phyloP scores from a whole-genome alignment of 2,113 vertebrate genomes.

The Lontra canadensis region DNA sequence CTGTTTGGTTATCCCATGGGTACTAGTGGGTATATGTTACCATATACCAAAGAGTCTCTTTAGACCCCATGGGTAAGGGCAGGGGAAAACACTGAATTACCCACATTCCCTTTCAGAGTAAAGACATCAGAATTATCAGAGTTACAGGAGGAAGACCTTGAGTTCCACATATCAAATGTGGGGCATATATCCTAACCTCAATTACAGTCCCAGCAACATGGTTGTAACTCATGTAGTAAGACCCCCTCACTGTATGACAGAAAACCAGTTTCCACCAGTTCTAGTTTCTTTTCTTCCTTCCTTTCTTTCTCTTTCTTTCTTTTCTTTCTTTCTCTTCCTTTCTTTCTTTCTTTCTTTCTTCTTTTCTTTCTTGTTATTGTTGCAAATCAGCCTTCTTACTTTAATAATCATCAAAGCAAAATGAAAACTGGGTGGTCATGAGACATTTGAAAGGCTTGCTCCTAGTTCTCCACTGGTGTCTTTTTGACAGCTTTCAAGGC shows the following conservation, averaged over 20 bases:
- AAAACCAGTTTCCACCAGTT: not conserved
- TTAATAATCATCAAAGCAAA: slow-evolving; percentile 65
- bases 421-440: slow-evolving; percentile 61
- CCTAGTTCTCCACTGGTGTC: not conserved
- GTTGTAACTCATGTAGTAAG: not conserved
- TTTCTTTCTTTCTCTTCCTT: not conserved
- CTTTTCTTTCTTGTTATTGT: not conserved
- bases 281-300: not conserved
- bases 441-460: not conserved
- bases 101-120: not conserved
- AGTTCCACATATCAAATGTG: not conserved
- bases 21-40: not conserved
- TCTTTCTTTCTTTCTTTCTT: not conserved
- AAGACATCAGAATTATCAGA: not conserved
- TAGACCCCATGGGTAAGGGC: not conserved
- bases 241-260: too few relatives aligned
- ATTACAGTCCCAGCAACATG: not conserved
- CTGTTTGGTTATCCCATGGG: not conserved
- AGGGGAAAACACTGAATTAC: not conserved
- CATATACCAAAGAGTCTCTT: not conserved
- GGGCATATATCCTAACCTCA: not conserved
- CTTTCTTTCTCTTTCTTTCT: not conserved
- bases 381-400: not conserved
- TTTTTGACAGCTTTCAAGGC: slow-evolving; percentile 59
- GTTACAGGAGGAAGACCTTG: not conserved